Evolutionary conservation across 1,140 invertebrate genomes (phyloP).

Genomic region (Carcinoscorpius rotundicauda): DNA sequence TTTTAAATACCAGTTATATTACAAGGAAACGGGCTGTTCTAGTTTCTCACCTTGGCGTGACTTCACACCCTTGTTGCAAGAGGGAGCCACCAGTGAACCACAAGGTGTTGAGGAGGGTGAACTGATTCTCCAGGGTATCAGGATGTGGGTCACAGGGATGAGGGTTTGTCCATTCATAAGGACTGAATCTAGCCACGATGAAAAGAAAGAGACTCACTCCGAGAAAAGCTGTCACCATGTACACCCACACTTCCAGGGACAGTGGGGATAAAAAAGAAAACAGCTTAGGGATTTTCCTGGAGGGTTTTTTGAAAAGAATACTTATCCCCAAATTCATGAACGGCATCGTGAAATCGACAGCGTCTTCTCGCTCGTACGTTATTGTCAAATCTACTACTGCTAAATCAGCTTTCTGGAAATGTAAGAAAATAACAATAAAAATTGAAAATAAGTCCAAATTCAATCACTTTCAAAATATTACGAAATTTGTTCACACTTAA

Average conservation of each 20-base stretch:
- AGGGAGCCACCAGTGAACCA: slow-evolving; percentile 58
- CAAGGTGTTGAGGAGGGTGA: slow-evolving; percentile 34
- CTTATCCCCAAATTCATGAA: slow-evolving; percentile 37
- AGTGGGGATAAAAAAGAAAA: slow-evolving; percentile 36
- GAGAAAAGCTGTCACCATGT: slow-evolving; percentile 61
- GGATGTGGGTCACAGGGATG: slow-evolving; percentile 32
- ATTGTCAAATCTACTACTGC: slow-evolving; percentile 37
- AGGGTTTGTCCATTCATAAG: slow-evolving; percentile 34
- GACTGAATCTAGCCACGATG: slow-evolving; percentile 33
- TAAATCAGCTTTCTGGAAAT: slow-evolving; percentile 35
- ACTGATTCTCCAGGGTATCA: slow-evolving; percentile 30
- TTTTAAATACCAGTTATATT: too few relatives aligned
- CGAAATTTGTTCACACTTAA: too few relatives aligned
- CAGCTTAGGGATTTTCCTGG: slow-evolving; percentile 29
- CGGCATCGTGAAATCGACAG: slow-evolving; percentile 37
- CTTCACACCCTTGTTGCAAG: slow-evolving; percentile 69
- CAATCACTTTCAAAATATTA: too few relatives aligned
- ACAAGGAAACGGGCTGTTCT: too few relatives aligned
- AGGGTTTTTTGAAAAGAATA: slow-evolving; percentile 33
- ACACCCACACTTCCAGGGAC: slow-evolving; percentile 69
- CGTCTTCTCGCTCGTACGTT: slow-evolving; percentile 34
- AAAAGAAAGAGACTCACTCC: slow-evolving; percentile 36
- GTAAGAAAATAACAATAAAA: slow-evolving; percentile 4
- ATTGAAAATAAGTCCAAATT: too few relatives aligned
- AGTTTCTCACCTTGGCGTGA: slow-evolving; percentile 36